Percentiles rank a stretch among this genome's conserved stretches.
These are phyloP conservation scores for Corydoras sp. DNA, from an alignment of 2,113 vertebrate species.

Conservation along the genomic window DNA sequence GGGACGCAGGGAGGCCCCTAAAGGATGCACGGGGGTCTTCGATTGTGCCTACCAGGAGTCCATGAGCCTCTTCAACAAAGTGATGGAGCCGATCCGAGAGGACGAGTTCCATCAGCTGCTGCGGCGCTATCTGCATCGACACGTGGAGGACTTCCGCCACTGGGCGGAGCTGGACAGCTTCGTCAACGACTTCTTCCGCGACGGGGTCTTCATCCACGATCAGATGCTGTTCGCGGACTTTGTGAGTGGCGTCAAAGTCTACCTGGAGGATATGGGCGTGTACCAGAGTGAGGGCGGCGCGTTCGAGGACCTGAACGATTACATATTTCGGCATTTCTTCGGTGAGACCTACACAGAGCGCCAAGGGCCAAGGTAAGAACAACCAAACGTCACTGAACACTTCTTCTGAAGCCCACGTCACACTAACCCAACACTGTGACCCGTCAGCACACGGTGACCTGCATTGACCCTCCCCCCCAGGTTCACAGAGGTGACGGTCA, in stretches of 20 bases:
- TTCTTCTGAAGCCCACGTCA: constrained; percentile 5
- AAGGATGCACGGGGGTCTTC: constrained; percentile 75
- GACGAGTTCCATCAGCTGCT: constrained; percentile 85
- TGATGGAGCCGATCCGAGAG: constrained; percentile 74
- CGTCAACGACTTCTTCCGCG: constrained; percentile 80
- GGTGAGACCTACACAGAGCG: constrained; percentile 70
- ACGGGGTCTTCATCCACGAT: constrained; percentile 89
- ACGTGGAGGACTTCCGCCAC: constrained; percentile 81
- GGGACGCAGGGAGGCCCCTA: constrained; percentile 48
- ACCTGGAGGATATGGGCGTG: constrained; percentile 79
- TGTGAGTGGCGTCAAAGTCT: constrained; percentile 82
- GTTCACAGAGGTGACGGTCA: too few species aligned
- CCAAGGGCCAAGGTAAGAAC: constrained; percentile 77
- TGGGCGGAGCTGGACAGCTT: constrained; percentile 88
- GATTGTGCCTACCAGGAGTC: constrained; percentile 85
- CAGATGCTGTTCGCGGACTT: constrained; percentile 94
- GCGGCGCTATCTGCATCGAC: constrained; percentile 79
- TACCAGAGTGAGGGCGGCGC: constrained; percentile 69
- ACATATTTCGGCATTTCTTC: constrained; percentile 84
- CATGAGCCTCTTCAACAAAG: constrained; percentile 76
- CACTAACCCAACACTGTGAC: constrained; percentile 4
- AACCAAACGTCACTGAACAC: background rate
- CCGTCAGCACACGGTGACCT: too few species aligned
- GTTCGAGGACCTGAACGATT: constrained; percentile 85
- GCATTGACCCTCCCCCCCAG: too few species aligned